phyloP scores from a whole-genome alignment of 2,113 vertebrate species.

The Cichladusa arquata region DNA sequence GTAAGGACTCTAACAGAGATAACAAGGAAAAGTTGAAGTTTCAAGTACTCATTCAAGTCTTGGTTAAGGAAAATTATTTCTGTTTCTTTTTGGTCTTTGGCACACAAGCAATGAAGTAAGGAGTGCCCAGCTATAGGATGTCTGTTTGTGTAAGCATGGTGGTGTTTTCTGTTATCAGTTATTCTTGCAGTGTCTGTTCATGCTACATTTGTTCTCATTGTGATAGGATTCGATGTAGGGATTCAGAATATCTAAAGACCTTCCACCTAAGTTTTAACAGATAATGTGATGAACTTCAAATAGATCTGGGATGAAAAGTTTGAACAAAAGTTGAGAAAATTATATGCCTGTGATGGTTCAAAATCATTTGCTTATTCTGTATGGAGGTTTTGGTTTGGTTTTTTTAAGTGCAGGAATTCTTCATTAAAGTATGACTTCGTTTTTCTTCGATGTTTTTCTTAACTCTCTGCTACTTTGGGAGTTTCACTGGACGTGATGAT shows the following conservation, averaged over 20 bases:
- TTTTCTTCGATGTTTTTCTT: not conserved
- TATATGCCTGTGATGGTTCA: not conserved
- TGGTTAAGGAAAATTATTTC: not conserved
- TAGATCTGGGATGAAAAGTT: not conserved
- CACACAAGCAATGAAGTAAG: rapidly evolving
- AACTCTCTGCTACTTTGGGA: not conserved
- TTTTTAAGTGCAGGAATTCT: not conserved
- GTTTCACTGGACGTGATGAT: not conserved
- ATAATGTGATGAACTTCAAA: not conserved
- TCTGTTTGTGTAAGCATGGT: not conserved
- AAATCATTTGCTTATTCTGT: not conserved
- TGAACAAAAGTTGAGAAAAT: not conserved
- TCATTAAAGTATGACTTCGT: not conserved
- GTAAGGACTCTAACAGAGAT: not conserved
- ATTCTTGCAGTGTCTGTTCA: not conserved
- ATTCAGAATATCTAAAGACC: not conserved
- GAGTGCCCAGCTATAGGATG: not conserved
- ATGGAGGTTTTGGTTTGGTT: rapidly evolving
- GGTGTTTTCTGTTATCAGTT: not conserved
- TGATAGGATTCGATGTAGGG: not conserved
- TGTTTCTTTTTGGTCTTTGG: not conserved
- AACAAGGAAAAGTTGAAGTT: not conserved
- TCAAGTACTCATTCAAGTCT: not conserved
- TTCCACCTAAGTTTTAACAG: not conserved
- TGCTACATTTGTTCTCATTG: not conserved